phyloP scores from a whole-genome alignment of 2,113 vertebrate species.

The Accipiter cooperii region DNA sequence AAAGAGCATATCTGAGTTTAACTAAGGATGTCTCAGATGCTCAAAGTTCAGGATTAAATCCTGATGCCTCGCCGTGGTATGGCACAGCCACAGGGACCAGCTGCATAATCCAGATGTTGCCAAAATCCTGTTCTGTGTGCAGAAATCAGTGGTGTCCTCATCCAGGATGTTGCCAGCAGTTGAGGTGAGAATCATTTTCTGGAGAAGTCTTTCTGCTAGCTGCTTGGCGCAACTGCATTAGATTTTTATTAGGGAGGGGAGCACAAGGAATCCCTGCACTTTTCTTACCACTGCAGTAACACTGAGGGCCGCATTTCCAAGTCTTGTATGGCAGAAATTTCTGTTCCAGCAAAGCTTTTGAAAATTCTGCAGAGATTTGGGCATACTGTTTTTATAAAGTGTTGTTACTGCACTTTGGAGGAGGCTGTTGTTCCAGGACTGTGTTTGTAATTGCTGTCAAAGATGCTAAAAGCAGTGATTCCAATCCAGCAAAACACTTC shows the following conservation, averaged over 20 bases:
- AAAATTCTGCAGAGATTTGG: not conserved
- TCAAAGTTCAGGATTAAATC: not conserved
- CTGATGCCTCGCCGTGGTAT: not conserved
- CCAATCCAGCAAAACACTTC: conserved; percentile 37
- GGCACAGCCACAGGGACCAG: not conserved
- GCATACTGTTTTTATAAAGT: not conserved
- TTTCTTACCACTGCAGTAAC: not conserved
- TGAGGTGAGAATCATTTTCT: not conserved
- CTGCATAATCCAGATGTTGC: not conserved
- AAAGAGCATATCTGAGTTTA: not conserved
- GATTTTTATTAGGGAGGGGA: not conserved
- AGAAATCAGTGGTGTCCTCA: not conserved
- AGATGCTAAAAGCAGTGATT: conserved; percentile 16
- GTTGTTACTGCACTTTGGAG: not conserved
- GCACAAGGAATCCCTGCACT: not conserved
- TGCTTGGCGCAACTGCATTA: not conserved
- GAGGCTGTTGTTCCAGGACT: not conserved
- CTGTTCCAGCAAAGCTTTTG: conserved; percentile 16
- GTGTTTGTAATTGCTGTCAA: conserved; percentile 1
- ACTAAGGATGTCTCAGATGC: not conserved
- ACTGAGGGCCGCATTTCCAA: not conserved
- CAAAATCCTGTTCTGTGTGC: not conserved
- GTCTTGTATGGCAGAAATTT: not conserved
- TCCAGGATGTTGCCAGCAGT: not conserved
- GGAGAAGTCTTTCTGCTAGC: not conserved